Percentiles rank a stretch among this genome's conserved stretches.
These are phyloP conservation scores for Pteronura brasiliensis DNA, from an alignment of 2,113 vertebrate genomes.

Conservation along the genomic window DNA sequence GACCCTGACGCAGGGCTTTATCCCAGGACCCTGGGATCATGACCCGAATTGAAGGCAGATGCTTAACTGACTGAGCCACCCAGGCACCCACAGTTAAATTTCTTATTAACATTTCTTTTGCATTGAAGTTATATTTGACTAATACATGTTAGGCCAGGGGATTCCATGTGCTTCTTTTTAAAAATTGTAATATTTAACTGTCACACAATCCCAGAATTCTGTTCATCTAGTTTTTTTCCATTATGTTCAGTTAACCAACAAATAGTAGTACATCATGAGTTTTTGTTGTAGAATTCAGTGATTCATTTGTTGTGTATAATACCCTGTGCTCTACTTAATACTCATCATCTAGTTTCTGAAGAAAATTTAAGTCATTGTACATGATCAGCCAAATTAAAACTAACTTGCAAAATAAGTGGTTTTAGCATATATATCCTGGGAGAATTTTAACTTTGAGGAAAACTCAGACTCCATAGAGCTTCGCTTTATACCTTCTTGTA, in stretches of 20 bases:
- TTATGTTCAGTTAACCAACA: too few species aligned
- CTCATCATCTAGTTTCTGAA: neutral
- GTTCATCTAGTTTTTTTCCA: neutral
- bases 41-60: neutral
- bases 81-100: neutral
- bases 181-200: neutral
- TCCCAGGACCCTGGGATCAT: neutral
- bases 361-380: neutral
- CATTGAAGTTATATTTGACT: neutral
- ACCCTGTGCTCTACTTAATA: too few species aligned
- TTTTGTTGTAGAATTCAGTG: too few species aligned
- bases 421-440: neutral
- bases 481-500: neutral
- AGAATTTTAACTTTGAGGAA: slow-evolving; percentile 8
- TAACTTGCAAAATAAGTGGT: neutral
- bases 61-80: neutral
- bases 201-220: neutral
- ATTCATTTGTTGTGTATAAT: too few species aligned
- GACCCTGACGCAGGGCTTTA: neutral
- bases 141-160: neutral
- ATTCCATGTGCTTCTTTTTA: neutral
- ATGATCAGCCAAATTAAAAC: neutral
- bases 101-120: slow-evolving; percentile 36
- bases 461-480: neutral
- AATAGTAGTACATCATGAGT: too few species aligned